Evolutionary conservation across 2,888 invertebrate genomes (phyloP).

Genomic region (Copidosoma aretas): DNA sequence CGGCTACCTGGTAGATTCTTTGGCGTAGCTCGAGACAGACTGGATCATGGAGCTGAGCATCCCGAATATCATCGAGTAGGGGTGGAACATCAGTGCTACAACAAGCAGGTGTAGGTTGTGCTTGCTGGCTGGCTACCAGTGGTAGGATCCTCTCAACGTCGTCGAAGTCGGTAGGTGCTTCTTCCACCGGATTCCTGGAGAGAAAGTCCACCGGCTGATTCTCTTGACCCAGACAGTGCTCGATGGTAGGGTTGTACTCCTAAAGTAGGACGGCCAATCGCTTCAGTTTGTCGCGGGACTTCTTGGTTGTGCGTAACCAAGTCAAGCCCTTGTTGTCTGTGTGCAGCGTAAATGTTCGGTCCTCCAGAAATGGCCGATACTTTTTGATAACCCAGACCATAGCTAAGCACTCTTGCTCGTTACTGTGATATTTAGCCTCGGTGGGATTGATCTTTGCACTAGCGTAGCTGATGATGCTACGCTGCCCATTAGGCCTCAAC

Average conservation of each 20-base stretch:
- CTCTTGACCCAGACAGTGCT: slow-evolving; percentile 35
- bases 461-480: not conserved
- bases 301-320: slow-evolving; percentile 42
- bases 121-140: too few species aligned
- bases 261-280: slow-evolving; percentile 43
- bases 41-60: too few species aligned
- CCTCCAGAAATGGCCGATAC: slow-evolving; percentile 41
- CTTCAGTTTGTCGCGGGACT: slow-evolving; percentile 38
- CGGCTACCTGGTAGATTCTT: too few species aligned
- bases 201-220: slow-evolving; percentile 43
- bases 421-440: slow-evolving; percentile 15
- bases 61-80: too few species aligned
- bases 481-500: not conserved
- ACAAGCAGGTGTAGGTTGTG: too few species aligned
- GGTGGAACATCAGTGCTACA: too few species aligned
- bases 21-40: too few species aligned
- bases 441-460: slow-evolving; percentile 11
- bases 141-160: too few species aligned
- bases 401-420: not conserved
- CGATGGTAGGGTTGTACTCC: slow-evolving; percentile 38
- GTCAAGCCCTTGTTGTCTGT: slow-evolving; percentile 42
- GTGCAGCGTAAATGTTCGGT: slow-evolving; percentile 33
- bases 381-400: not conserved
- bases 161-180: too few species aligned
- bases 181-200: too few species aligned